Conservation (phyloP, 2,113 vertebrate species). For the Albula goreensis region DNA sequence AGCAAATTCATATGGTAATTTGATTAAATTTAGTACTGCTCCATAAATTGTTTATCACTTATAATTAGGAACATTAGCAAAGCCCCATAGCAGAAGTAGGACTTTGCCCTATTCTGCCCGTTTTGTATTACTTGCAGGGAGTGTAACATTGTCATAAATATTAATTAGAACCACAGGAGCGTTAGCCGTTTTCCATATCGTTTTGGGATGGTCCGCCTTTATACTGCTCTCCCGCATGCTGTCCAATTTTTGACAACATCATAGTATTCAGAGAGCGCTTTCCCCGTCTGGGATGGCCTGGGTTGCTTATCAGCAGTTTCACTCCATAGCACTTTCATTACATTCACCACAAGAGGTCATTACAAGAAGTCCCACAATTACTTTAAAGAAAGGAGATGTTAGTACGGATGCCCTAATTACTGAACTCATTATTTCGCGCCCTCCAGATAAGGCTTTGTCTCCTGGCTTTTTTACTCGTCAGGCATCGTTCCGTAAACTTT, state of each 20-base stretch:
- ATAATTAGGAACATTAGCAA: background rate
- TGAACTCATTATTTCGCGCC: background rate
- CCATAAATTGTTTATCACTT: background rate
- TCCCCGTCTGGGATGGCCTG: conserved; percentile 46
- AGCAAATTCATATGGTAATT: background rate
- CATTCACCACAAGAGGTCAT: conserved; percentile 71
- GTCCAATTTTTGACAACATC: background rate
- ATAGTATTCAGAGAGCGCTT: conserved; percentile 39
- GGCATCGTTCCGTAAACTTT: background rate
- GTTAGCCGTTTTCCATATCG: background rate
- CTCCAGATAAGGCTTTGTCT: background rate
- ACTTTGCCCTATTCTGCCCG: background rate
- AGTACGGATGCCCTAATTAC: background rate
- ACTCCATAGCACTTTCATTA: conserved; percentile 77
- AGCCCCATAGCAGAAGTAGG: background rate
- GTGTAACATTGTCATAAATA: background rate
- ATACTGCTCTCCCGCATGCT: background rate
- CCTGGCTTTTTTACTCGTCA: background rate
- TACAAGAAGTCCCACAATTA: conserved; percentile 75
- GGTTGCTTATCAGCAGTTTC: conserved; percentile 80
- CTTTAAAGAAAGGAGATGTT: conserved; percentile 1
- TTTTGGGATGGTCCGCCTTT: background rate
- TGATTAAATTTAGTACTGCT: background rate
- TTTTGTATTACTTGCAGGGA: conserved; percentile 1
- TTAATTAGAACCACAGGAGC: background rate